phyloP scores from a whole-genome alignment of 2,113 vertebrate genomes.

The Microtus pennsylvanicus region DNA sequence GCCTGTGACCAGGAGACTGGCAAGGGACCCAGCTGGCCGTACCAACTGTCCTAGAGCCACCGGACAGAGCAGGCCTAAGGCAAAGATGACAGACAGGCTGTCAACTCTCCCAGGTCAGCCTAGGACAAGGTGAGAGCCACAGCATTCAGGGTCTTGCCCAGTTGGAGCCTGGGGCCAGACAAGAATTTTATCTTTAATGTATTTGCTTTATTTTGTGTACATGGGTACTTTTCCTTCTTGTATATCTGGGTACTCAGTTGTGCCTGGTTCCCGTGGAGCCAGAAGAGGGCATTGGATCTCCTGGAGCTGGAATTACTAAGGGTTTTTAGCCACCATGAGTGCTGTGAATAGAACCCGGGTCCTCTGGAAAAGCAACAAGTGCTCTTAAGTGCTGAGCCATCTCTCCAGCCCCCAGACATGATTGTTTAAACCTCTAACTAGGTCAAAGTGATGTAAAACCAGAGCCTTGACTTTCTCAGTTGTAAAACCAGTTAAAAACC shows the following conservation, averaged over 20 bases:
- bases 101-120: not conserved
- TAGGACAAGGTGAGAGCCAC: constrained; percentile 5
- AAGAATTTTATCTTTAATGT: not conserved
- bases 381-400: not conserved
- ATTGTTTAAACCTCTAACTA: not conserved
- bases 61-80: not conserved
- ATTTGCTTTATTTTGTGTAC: not conserved
- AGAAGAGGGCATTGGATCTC: not conserved
- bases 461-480: not conserved
- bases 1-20: constrained; percentile 26
- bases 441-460: not conserved
- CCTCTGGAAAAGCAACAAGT: not conserved
- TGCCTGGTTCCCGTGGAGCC: not conserved
- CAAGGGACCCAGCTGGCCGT: not conserved
- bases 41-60: constrained; percentile 51
- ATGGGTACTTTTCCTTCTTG: not conserved
- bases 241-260: not conserved
- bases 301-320: not conserved
- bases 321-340: not conserved
- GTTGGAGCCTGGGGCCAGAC: not conserved
- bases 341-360: not conserved
- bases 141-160: not conserved
- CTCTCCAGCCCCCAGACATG: not conserved
- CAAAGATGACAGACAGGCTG: not conserved
- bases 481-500: not conserved